Base-by-base conservation (phyloP, 2,113 vertebrate species). In the Typhlomys cinereus region DNA sequence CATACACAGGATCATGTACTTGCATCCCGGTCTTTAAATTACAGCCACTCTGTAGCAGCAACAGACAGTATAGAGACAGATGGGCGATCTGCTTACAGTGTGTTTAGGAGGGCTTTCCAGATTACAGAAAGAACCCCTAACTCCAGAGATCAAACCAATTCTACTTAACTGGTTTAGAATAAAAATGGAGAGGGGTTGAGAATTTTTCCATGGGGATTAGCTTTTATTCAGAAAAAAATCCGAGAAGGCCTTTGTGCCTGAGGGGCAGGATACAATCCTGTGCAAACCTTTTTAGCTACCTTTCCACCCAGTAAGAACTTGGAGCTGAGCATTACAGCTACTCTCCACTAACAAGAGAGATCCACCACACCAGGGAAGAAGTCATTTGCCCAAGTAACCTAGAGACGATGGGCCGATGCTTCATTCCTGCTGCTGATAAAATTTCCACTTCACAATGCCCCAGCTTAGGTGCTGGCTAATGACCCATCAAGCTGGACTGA, bases 161-260 rank as follows among this genome's bases (percentile, higher is more conserved):
- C 76, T 75, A 73, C 36, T 75, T 90, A 85, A 75, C 21, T 96
- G 85, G 39, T 81, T 36, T 89, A 48, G 81, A 57, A 57, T 85
- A 14, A 23, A 52, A 70, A 44, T 64, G 46, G 39, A n/a, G 5
- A 8, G 48, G 23, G 21, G 11, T 9, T 66, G 36, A 2, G 34
- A 88, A n/a, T 52, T 31, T 79, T 80, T 93, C 59, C 67, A 88
- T 27, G 39, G 57, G 67, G 64, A 93, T 93, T 71, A 93, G 50
- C 61, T 52, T 67, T 90, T 80, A 95, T 71, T 95, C 57, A 81
- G 71, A 90, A 67, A 95, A 84, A 91, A n/a, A n/a, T n/a, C 1
- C 76, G 34, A 78, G 52, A 85, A 88, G 66, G 66, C 41, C 93
- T 54, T 66, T 94, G 52, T 52, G 88, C 57, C 54, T 73, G 17